Percentiles rank a stretch among this genome's conserved stretches.
These are phyloP conservation scores for Tetranychus urticae DNA, from an alignment of 1,140 invertebrate genomes.

Conservation along the genomic window DNA sequence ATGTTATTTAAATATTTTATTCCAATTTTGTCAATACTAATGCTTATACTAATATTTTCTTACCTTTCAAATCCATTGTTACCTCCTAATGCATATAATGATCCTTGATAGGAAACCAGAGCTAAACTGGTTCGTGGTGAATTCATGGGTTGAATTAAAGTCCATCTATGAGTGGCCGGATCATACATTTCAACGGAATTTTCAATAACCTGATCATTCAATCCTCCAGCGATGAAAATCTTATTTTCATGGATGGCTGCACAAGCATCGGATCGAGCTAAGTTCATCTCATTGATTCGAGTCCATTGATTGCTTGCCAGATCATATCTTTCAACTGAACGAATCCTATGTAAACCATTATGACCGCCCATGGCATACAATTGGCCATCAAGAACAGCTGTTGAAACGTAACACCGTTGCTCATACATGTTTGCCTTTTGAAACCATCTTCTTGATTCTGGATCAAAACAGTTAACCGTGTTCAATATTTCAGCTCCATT, in stretches of 20 bases:
- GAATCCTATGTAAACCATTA: conserved; percentile 5
- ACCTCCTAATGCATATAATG: conserved; percentile 42
- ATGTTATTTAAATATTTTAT: not conserved
- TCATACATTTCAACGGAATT: conserved; percentile 23
- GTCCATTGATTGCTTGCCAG: conserved; percentile 4
- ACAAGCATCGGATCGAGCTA: conserved; percentile 51
- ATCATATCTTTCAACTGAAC: conserved; percentile 17
- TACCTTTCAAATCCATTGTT: conserved; percentile 42
- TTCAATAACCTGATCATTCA: conserved; percentile 25
- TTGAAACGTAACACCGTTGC: conserved; percentile 24
- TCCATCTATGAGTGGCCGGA: conserved; percentile 31
- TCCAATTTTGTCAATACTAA: not conserved
- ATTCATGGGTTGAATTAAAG: conserved; percentile 44
- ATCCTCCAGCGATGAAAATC: conserved; percentile 41
- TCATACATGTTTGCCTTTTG: conserved; percentile 2
- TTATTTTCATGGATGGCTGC: conserved; percentile 20
- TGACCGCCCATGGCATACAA: conserved; percentile 43
- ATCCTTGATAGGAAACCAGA: conserved; percentile 39
- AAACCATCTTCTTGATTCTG: conserved; percentile 14
- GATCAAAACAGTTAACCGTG: conserved; percentile 38
- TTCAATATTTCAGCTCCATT: conserved; percentile 44
- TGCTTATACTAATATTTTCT: not conserved
- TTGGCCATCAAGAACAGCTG: conserved; percentile 36
- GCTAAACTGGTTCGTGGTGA: conserved; percentile 48
- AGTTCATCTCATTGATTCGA: conserved; percentile 20